Conservation (phyloP, 92 coral and sea anemone species). For the Paragorgia papillata region DNA sequence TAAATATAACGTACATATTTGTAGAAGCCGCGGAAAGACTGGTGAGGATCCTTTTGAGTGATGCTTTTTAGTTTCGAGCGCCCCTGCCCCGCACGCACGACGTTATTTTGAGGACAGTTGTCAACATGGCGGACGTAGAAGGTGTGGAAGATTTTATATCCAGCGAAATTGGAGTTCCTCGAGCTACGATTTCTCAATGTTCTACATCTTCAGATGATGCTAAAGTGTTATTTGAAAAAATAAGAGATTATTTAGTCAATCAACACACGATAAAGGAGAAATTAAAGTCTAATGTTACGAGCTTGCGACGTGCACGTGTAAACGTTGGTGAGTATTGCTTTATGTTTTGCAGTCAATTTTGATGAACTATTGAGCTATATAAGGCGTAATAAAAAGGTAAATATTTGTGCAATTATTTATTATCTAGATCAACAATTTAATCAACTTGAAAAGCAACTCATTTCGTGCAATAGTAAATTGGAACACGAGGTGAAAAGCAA, state of each 20-base stretch:
- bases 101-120: not conserved
- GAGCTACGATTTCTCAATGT: not conserved
- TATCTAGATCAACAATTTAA: constrained; percentile 85
- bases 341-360: not conserved
- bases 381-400: not conserved
- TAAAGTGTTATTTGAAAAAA: constrained; percentile 54
- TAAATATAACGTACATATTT: too few species aligned
- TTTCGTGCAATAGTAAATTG: constrained; percentile 82
- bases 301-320: constrained; percentile 96
- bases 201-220: constrained; percentile 60
- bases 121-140: not conserved
- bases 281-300: constrained; percentile 70
- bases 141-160: constrained; percentile 9
- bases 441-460: constrained; percentile 92
- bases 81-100: too few species aligned
- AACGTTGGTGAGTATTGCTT: constrained; percentile 75
- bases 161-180: constrained; percentile 19
- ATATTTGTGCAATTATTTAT: not conserved
- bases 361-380: not conserved
- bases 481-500: constrained; percentile 71
- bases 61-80: too few species aligned
- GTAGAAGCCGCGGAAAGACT: too few species aligned
- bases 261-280: constrained; percentile 58
- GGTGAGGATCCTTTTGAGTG: too few species aligned
- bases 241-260: constrained; percentile 58